Percentiles rank a stretch among this genome's conserved stretches.
phyloP scores from a whole-genome alignment of 2,888 invertebrate species.

The Torymus tubicola region DNA sequence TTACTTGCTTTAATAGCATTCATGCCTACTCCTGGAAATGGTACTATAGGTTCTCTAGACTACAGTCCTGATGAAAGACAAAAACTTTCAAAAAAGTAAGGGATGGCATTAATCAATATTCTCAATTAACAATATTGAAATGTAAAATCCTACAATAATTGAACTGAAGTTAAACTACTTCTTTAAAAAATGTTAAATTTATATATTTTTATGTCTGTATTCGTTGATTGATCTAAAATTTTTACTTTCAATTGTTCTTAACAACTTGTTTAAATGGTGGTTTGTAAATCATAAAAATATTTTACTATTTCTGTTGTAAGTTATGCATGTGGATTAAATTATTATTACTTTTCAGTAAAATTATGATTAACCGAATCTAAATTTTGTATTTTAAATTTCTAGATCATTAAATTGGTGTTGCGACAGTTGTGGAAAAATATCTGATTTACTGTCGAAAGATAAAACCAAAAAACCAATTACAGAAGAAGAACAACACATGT shows the following conservation, averaged over 20 bases:
- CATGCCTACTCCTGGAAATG: slow-evolving; percentile 93
- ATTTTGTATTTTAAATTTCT: slow-evolving; percentile 18
- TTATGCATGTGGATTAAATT: no score
- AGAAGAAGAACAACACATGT: slow-evolving; percentile 78
- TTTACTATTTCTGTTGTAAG: no score
- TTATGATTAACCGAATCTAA: slow-evolving; percentile 5
- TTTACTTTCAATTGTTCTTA: no score
- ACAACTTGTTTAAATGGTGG: no score
- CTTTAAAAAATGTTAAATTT: no score
- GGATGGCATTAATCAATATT: not conserved
- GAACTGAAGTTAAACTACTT: no score
- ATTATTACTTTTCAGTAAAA: not conserved
- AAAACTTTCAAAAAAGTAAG: slow-evolving; percentile 86
- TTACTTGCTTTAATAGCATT: slow-evolving; percentile 94
- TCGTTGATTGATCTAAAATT: no score
- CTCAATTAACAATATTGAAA: not conserved
- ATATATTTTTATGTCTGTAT: no score
- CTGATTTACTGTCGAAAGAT: slow-evolving; percentile 77
- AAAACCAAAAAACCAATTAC: slow-evolving; percentile 76
- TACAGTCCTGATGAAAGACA: slow-evolving; percentile 91
- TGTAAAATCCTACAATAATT: not conserved
- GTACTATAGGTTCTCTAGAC: slow-evolving; percentile 94
- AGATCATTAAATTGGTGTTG: slow-evolving; percentile 83
- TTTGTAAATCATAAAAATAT: no score
- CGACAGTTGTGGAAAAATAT: slow-evolving; percentile 80